These are phyloP conservation scores for Saccostrea cuccullata DNA, from an alignment of 1,140 invertebrate genomes.

Conservation along the genomic window DNA sequence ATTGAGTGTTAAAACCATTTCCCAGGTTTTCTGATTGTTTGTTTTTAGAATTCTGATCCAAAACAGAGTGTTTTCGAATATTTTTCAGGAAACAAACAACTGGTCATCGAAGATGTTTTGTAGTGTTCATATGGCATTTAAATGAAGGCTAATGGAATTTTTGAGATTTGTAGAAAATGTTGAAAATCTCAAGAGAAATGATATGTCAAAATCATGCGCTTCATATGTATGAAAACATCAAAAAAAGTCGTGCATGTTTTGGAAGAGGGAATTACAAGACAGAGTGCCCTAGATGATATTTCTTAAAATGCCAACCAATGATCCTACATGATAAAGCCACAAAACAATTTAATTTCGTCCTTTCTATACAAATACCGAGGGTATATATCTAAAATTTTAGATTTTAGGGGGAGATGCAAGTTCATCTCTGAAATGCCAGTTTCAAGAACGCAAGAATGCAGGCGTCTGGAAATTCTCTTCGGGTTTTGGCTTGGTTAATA, in stretches of 20 bases:
- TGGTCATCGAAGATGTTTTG: not conserved
- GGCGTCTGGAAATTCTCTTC: conserved; percentile 29
- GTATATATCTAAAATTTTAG: conserved; percentile 3
- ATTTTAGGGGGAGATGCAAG: not conserved
- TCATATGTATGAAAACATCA: not conserved
- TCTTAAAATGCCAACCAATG: no score
- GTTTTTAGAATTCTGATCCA: not conserved
- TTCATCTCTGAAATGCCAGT: conserved; percentile 5
- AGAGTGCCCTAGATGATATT: not conserved
- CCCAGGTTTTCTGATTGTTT: not conserved
- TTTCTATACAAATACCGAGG: no score
- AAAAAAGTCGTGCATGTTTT: not conserved
- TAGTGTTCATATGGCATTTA: not conserved
- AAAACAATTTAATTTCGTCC: no score
- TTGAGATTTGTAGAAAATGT: not conserved
- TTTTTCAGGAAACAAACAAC: not conserved
- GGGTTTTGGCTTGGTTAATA: conserved; percentile 1
- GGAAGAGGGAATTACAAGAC: not conserved
- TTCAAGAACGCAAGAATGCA: conserved; percentile 4
- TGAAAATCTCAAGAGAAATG: not conserved
- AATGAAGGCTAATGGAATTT: not conserved
- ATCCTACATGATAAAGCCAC: no score
- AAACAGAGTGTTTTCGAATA: not conserved
- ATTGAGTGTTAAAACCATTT: conserved; percentile 13
- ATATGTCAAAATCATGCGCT: not conserved